Evolutionary conservation across 2,797 vertebrate genomes (phyloP).

Genomic region (Rousettus madagascariensis): DNA sequence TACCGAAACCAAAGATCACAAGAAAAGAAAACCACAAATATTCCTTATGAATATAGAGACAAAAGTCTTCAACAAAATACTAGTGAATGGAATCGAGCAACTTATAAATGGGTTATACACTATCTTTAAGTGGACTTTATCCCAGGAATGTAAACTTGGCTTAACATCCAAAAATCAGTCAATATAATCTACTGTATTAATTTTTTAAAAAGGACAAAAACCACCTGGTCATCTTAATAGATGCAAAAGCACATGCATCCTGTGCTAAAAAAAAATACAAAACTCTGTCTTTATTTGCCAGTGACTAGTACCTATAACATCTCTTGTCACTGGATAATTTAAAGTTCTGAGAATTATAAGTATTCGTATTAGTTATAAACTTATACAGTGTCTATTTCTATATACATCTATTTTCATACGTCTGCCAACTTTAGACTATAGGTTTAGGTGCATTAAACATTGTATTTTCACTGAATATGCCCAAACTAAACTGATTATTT

Average conservation of each 20-base stretch:
- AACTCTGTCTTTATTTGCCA: not conserved
- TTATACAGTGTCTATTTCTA: not conserved
- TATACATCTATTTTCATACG: not conserved
- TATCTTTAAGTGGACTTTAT: not conserved
- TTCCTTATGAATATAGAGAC: not conserved
- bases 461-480: not conserved
- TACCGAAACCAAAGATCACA: not conserved
- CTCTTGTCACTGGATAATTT: not conserved
- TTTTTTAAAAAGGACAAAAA: not conserved
- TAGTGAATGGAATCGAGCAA: not conserved
- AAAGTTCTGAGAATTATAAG: not conserved
- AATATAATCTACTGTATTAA: not conserved
- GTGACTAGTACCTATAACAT: not conserved
- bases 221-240: not conserved
- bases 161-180: not conserved
- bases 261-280: not conserved
- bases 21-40: not conserved
- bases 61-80: not conserved
- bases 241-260: not conserved
- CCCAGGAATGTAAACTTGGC: not conserved
- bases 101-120: not conserved
- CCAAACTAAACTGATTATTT: not conserved
- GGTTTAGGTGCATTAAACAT: not conserved
- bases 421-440: not conserved
- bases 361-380: not conserved